Percentiles rank a stretch among this genome's conserved stretches.
Evolutionary conservation across 2,888 invertebrate species (phyloP).

Genomic region (Drosophila rubida): DNA sequence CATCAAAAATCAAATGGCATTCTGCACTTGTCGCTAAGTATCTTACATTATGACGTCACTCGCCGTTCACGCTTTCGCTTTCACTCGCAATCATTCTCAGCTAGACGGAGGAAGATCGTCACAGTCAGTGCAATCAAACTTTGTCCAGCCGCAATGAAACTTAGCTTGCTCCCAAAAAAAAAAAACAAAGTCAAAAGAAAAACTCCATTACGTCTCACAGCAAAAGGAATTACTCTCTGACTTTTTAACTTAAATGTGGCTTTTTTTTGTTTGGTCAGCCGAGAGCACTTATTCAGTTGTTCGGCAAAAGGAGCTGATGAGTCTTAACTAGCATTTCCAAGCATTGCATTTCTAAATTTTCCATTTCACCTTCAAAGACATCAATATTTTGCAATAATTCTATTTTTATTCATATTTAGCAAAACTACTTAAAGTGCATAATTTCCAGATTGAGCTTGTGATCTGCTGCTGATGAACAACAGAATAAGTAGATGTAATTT

Average conservation of each 20-base stretch:
- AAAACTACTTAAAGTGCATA: too few relatives aligned
- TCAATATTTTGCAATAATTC: too few relatives aligned
- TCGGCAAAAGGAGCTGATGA: neutral
- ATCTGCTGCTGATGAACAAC: too few relatives aligned
- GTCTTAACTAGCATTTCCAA: neutral
- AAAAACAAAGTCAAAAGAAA: neutral
- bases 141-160: slow-evolving; percentile 6
- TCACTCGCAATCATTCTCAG: neutral
- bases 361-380: too few relatives aligned
- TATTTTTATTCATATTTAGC: too few relatives aligned
- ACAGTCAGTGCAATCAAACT: slow-evolving; percentile 20
- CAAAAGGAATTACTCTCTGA: slow-evolving; percentile 7
- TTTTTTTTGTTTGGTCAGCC: slow-evolving; percentile 3
- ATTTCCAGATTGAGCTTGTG: too few relatives aligned
- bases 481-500: too few relatives aligned
- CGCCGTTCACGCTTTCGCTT: neutral
- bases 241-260: slow-evolving; percentile 16
- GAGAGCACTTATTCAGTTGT: neutral
- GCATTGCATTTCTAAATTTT: too few relatives aligned
- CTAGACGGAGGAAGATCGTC: neutral
- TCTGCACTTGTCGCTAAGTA: slow-evolving; percentile 55
- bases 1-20: slow-evolving; percentile 55
- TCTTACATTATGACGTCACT: slow-evolving; percentile 27
- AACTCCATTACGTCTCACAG: neutral
- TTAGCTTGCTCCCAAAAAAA: neutral